Base-by-base conservation (phyloP, 2,888 invertebrate species). In the Leptopilina syphax region DNA sequence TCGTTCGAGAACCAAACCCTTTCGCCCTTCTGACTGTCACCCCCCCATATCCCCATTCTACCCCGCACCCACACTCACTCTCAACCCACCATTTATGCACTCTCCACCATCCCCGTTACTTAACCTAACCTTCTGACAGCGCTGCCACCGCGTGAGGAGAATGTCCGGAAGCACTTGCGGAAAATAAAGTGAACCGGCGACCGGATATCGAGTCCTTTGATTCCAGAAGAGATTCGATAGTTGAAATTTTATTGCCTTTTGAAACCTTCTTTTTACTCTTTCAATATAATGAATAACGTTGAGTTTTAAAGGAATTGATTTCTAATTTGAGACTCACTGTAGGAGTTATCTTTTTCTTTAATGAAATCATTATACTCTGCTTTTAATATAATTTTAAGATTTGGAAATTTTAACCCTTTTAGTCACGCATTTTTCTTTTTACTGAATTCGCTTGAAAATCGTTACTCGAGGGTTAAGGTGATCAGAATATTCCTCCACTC, bases 151-250 rank as follows among this genome's bases (percentile, higher is more conserved):
- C 89, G 89, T 89, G 89, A 88, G 84, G 86, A 84, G 88, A 90
- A 90, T 91, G 89, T 88, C 88, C 89, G 88, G 89, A 89, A 90
- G 89, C 89, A 88, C 88, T 89, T 87, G 83, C 86, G 85, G 86
- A 88, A 88, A 90, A 90, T 90, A 88, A 90, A 90, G 87, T 84
- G 87, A 87, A 85, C 86, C 87, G 84, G 83, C 85, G 84, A 82
- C 82, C 82, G 82, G 81, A 84, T 84, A 54, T 73, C 54, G 70
- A 73, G 70, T 73, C 70, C 70, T 73, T 73, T 57, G 57, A 73
- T 73, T 73, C 24, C 7, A 57, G 54, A 73, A 54, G 54, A 47
- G 34, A 73, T 54, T 27, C 27, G n/a, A 68, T 68, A 60, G 18
- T 60, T 60, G 60, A 60, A 60, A 60, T 60, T n/a, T 60, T 60